These are phyloP conservation scores for Prionailurus bengalensis DNA, from an alignment of 2,113 vertebrate genomes.

Conservation along the genomic window DNA sequence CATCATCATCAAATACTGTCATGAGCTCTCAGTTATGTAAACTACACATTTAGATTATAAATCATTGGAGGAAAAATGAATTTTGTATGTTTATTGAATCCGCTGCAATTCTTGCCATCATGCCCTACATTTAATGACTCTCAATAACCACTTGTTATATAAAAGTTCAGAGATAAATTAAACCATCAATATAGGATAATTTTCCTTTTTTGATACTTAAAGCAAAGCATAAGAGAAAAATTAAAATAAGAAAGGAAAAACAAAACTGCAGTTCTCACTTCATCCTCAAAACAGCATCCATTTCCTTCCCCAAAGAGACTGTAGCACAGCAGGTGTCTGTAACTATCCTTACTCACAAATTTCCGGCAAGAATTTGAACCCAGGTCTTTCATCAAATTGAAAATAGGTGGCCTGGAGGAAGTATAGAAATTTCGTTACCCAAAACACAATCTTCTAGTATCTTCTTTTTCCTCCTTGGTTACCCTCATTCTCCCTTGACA, in stretches of 20 bases:
- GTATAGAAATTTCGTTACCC: not conserved
- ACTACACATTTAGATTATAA: not conserved
- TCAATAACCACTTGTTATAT: not conserved
- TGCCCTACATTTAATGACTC: not conserved
- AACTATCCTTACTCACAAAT: not conserved
- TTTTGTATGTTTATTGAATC: not conserved
- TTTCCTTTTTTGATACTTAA: constrained; percentile 3
- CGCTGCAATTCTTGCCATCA: not conserved
- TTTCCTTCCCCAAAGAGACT: not conserved
- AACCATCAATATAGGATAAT: not conserved
- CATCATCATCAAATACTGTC: not conserved
- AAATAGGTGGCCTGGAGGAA: not conserved
- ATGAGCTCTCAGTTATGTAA: not conserved
- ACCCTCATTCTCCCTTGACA: not conserved
- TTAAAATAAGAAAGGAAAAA: not conserved
- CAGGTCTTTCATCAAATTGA: not conserved
- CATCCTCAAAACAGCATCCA: not conserved
- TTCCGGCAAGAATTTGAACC: not conserved
- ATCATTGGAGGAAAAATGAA: not conserved
- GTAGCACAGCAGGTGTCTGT: not conserved
- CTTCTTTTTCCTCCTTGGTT: not conserved
- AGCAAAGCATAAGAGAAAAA: constrained; percentile 22
- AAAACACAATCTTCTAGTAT: not conserved
- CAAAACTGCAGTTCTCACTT: not conserved
- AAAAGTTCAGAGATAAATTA: constrained; percentile 25